Evolutionary conservation across 2,888 invertebrate genomes (phyloP).

Genomic region (Caenorhabditis sp.): DNA sequence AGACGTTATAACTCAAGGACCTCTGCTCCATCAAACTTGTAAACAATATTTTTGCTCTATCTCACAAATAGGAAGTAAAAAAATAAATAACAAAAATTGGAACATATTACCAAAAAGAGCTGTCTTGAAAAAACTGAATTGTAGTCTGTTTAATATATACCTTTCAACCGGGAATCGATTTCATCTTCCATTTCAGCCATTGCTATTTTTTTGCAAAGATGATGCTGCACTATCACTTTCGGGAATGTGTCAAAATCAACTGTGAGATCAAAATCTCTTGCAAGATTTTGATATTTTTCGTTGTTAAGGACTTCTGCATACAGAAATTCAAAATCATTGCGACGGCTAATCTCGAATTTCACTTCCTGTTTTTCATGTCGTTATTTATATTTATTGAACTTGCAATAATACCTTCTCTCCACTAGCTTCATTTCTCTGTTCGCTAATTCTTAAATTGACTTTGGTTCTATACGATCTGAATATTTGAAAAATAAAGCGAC

Average conservation of each 20-base stretch:
- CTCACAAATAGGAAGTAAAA: no score
- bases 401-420: constrained; percentile 35
- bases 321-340: constrained; percentile 59
- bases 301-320: constrained; percentile 52
- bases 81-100: no score
- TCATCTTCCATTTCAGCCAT: background rate
- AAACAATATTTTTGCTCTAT: no score
- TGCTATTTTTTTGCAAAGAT: constrained; percentile 27
- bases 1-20: no score
- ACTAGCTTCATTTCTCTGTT: constrained; percentile 43
- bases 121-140: no score
- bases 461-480: constrained; percentile 44
- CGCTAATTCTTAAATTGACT: constrained; percentile 44
- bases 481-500: background rate
- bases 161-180: background rate
- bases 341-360: constrained; percentile 48
- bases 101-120: no score
- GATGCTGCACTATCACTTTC: constrained; percentile 45
- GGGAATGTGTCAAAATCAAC: constrained; percentile 62
- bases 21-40: no score
- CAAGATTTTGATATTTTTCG: constrained; percentile 55
- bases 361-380: constrained; percentile 32
- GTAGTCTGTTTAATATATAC: no score
- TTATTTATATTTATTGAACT: background rate
- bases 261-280: constrained; percentile 45